These are phyloP conservation scores for Psylliodes chrysocephalus DNA, from an alignment of 2,888 invertebrate species.

Conservation along the genomic window DNA sequence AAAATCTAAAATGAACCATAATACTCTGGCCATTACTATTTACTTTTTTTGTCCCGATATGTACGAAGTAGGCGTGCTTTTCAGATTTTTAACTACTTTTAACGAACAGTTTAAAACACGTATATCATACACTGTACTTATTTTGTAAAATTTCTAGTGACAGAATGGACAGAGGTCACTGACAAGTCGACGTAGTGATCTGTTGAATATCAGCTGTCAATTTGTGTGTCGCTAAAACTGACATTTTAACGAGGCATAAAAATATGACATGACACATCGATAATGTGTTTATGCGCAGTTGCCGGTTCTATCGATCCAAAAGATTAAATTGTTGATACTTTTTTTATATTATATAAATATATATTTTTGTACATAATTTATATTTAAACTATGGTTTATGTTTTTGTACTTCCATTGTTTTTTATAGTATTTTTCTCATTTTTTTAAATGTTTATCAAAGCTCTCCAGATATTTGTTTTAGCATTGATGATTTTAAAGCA, in stretches of 20 bases:
- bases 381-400: slow-evolving; percentile 56
- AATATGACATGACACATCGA: not conserved
- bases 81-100: too few relatives aligned
- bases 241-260: too few relatives aligned
- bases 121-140: too few relatives aligned
- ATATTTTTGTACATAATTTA: slow-evolving; percentile 60
- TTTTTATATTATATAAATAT: slow-evolving; percentile 48
- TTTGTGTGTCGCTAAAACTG: too few relatives aligned
- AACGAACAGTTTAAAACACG: too few relatives aligned
- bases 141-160: too few relatives aligned
- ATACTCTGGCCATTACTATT: too few relatives aligned
- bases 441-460: slow-evolving; percentile 13
- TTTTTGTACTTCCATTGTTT: slow-evolving; percentile 50
- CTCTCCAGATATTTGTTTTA: slow-evolving; percentile 13
- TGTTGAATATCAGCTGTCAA: not conserved
- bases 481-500: slow-evolving; percentile 10
- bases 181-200: too few relatives aligned
- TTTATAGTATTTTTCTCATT: slow-evolving; percentile 23
- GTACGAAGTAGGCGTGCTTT: too few relatives aligned
- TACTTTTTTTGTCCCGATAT: too few relatives aligned
- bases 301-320: slow-evolving; percentile 14
- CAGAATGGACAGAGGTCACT: too few relatives aligned
- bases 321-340: slow-evolving; percentile 48
- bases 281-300: not conserved
- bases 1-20: too few relatives aligned